Evolutionary conservation across 2,797 vertebrate genomes (phyloP).

Genomic region (Molossus molossus): DNA sequence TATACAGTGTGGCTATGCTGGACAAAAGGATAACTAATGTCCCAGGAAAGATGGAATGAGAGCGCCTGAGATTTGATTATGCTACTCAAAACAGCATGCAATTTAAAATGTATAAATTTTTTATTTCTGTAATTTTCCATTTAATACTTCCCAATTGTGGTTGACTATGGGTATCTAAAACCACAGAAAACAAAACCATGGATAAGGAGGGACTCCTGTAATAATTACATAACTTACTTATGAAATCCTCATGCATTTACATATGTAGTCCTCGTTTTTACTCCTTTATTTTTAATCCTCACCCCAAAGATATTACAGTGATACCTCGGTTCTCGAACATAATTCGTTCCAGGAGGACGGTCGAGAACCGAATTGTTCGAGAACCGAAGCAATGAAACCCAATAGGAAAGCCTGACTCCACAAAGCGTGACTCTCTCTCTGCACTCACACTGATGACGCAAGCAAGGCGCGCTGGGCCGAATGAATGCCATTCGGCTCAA

Average conservation of each 20-base stretch:
- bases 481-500: no score
- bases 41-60: background rate
- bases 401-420: no score
- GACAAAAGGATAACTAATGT: background rate
- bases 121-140: background rate
- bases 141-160: background rate
- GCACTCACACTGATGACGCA: no score
- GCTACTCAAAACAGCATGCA: background rate
- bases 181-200: background rate
- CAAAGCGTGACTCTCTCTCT: no score
- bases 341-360: no score
- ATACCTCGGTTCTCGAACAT: no score
- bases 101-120: background rate
- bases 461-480: no score
- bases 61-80: background rate
- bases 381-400: no score
- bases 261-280: slow-evolving; percentile 37
- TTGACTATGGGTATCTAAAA: background rate
- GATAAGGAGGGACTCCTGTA: background rate
- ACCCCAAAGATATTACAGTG: no score
- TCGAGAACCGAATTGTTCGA: no score
- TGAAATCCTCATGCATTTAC: background rate
- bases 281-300: no score
- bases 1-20: background rate
- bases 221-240: background rate